Evolutionary conservation across 2,888 invertebrate genomes (phyloP), one percentile per base, ranked within the genome.

Genomic region (Phyto melanocephala): DNA sequence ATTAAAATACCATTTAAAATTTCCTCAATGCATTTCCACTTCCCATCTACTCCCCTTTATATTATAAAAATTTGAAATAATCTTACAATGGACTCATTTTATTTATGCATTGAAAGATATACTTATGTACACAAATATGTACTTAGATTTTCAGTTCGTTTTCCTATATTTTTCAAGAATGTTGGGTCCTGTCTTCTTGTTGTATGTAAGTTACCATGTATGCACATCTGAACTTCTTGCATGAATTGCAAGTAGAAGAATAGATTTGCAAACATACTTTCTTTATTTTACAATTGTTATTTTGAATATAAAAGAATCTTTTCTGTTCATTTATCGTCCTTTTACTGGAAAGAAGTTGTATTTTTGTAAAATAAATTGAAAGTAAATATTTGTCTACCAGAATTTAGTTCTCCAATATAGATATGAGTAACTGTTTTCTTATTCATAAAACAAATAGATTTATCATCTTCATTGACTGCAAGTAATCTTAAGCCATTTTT

Each of bases 341-440:
- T 20, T 78, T 50, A 8, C 40, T n/a, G 13, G n/a, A 22, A 60
- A 62, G 6, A 42, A 42, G 33, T 50, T 37, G 28, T 28, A 47
- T 50, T 74, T 67, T 62, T 63, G 20, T 63, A 24, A 67, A 78
- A 68, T 68, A 81, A 81, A 81, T 81, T 74, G 50, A 81, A 78
- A 56, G 56, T 63, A 81, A 81, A 81, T 78, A 81, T 81, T 81
- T 77, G 68, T 56, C 56, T 71, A 58, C 1, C 35, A 70, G 62
- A 62, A 68, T 78, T 77, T 62, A 56, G 40, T 72, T 54, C 52
- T 40, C 2, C n/a, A 81, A 72, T 68, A 37, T 20, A 17, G 15
- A 37, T 54, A 17, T 40, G 13, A 37, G 52, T 0, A 28, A 28
- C 2, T 47, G n/a, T 17, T 60, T 60, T 62, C 17, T 20, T 37